A percentile compares a stretch with the other conserved stretches of the same genome.
Evolutionary conservation across 2,797 vertebrate genomes (phyloP).

Genomic region (Oreochromis grahami): DNA sequence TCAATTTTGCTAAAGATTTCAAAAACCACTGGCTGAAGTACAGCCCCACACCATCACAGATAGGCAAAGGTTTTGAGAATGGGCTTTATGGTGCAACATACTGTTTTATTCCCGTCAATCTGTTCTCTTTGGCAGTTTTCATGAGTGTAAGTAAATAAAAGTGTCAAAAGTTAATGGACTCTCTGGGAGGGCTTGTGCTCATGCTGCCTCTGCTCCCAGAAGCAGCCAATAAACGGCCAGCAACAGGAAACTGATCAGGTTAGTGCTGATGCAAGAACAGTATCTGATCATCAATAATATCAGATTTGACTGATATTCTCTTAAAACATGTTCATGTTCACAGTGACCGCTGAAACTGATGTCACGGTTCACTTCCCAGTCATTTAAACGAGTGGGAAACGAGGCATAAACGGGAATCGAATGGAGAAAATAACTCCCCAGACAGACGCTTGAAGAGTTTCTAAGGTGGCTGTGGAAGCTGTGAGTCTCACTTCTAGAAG

Average conservation of each 20-base stretch:
- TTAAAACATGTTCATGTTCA: not conserved
- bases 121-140: not conserved
- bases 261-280: accelerated
- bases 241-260: not conserved
- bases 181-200: not conserved
- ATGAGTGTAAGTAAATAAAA: accelerated
- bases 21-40: not conserved
- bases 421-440: not conserved
- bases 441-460: no score
- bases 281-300: not conserved
- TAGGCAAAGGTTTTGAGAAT: not conserved
- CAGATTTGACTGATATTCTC: accelerated
- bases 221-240: not conserved
- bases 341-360: accelerated
- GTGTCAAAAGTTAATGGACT: not conserved
- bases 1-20: not conserved
- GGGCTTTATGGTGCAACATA: accelerated
- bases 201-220: not conserved
- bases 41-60: not conserved
- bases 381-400: not conserved
- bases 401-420: accelerated
- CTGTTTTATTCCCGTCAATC: not conserved
- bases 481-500: not conserved
- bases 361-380: no score
- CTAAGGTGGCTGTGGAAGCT: not conserved